A percentile compares a stretch with the other conserved stretches of the same genome.
phyloP scores from a whole-genome alignment of 2,888 invertebrate species.

The Acleris cristana region DNA sequence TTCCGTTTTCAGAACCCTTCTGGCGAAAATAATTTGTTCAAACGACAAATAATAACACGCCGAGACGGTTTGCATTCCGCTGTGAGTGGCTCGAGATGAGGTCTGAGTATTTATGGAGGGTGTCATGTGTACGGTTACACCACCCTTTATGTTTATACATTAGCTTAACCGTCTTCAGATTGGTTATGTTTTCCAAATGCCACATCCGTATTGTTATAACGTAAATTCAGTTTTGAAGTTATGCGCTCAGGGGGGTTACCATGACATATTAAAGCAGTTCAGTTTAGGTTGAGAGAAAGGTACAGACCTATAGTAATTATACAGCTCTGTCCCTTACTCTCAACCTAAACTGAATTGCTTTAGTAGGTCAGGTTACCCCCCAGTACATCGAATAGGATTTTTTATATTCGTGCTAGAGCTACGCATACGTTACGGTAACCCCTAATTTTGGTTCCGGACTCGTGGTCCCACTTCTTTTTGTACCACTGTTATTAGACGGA shows the following conservation, averaged over 20 bases:
- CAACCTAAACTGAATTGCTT: no score
- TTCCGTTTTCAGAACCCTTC: conserved; percentile 25
- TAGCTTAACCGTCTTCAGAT: conserved; percentile 6
- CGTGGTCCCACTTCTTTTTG: no score
- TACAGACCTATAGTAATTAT: no score
- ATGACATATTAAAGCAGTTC: no score
- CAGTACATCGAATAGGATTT: no score
- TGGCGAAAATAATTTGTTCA: conserved; percentile 21
- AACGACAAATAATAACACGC: conserved; percentile 25
- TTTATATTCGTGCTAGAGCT: no score
- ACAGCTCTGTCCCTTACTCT: no score
- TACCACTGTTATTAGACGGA: no score
- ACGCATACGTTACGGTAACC: no score
- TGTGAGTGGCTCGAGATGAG: conserved; percentile 2
- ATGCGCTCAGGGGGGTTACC: neutral
- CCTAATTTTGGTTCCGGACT: no score
- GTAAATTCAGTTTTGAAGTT: neutral
- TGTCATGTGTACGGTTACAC: conserved; percentile 3
- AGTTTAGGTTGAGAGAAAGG: no score
- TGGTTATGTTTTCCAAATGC: conserved; percentile 10
- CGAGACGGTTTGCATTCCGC: conserved; percentile 5
- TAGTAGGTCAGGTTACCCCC: no score
- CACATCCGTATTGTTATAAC: neutral
- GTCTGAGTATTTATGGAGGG: neutral
- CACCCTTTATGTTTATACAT: conserved; percentile 18